These are phyloP conservation scores for Sesamia inferens DNA, from an alignment of 2,888 invertebrate genomes.

Conservation along the genomic window DNA sequence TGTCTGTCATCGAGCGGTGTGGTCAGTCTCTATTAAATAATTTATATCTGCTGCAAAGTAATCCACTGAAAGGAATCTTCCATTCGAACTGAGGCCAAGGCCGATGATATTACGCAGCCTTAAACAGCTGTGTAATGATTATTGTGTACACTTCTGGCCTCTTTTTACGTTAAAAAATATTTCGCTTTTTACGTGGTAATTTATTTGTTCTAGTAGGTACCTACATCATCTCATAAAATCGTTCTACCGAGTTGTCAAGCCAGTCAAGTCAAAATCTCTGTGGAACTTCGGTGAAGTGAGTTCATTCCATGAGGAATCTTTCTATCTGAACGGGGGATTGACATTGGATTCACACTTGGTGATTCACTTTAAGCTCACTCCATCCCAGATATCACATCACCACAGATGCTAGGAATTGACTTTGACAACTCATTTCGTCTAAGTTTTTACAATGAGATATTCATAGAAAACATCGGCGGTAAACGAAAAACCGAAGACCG, in stretches of 20 bases:
- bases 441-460: not conserved
- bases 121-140: conserved; percentile 44
- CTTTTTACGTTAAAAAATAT: conserved; percentile 28
- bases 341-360: too few relatives aligned
- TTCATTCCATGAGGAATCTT: too few relatives aligned
- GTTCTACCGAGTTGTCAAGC: not conserved
- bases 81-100: conserved; percentile 66
- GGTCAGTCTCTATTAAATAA: conserved; percentile 67
- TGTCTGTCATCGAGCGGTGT: conserved; percentile 48
- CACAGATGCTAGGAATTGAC: not conserved
- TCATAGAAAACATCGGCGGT: not conserved
- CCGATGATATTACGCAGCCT: conserved; percentile 47
- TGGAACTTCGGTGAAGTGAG: too few relatives aligned
- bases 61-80: conserved; percentile 74
- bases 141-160: conserved; percentile 34
- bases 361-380: too few relatives aligned
- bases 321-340: too few relatives aligned
- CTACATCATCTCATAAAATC: not conserved
- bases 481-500: not conserved
- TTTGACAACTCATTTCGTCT: not conserved
- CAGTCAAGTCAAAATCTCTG: too few relatives aligned
- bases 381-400: too few relatives aligned
- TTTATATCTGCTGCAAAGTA: conserved; percentile 62
- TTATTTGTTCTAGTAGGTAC: conserved; percentile 1
- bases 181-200: conserved; percentile 1